These are phyloP conservation scores for Callyntrura guangdongensis DNA, from an alignment of 2,888 invertebrate species.

Conservation along the genomic window DNA sequence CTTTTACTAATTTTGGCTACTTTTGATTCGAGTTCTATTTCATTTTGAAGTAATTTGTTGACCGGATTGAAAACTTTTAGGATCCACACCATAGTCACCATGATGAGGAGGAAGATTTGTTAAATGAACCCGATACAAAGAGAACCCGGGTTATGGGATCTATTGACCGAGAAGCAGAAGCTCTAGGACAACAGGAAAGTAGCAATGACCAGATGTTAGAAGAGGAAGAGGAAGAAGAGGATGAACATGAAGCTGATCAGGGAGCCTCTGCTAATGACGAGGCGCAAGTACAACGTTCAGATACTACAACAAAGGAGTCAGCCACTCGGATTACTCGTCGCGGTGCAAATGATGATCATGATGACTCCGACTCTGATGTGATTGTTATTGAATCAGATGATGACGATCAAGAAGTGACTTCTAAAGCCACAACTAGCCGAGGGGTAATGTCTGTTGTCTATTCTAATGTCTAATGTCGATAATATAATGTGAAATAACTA, in stretches of 20 bases:
- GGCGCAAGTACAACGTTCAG: conserved; percentile 81
- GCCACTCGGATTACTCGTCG: conserved; percentile 59
- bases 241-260: conserved; percentile 83
- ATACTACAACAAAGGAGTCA: conserved; percentile 74
- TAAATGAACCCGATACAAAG: conserved; percentile 82
- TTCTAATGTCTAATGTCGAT: not conserved
- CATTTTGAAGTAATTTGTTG: not conserved
- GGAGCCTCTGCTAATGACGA: conserved; percentile 79
- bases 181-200: conserved; percentile 83
- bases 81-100: conserved; percentile 73
- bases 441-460: conserved; percentile 46
- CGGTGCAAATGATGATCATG: conserved; percentile 80
- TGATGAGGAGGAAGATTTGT: conserved; percentile 74
- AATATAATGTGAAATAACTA: not conserved
- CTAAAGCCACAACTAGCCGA: conserved; percentile 64
- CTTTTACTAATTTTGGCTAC: not conserved
- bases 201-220: conserved; percentile 77
- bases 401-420: conserved; percentile 69
- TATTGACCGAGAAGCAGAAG: conserved; percentile 83
- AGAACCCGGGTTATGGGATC: conserved; percentile 77
- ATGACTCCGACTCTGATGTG: conserved; percentile 83
- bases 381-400: conserved; percentile 83
- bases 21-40: not conserved
- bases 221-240: conserved; percentile 81
- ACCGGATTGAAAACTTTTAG: conserved; percentile 38